Percentiles rank a stretch among this genome's conserved stretches.
These are phyloP conservation scores for Chaetodon trifasciatus DNA, from an alignment of 2,797 vertebrate species.

Conservation along the genomic window DNA sequence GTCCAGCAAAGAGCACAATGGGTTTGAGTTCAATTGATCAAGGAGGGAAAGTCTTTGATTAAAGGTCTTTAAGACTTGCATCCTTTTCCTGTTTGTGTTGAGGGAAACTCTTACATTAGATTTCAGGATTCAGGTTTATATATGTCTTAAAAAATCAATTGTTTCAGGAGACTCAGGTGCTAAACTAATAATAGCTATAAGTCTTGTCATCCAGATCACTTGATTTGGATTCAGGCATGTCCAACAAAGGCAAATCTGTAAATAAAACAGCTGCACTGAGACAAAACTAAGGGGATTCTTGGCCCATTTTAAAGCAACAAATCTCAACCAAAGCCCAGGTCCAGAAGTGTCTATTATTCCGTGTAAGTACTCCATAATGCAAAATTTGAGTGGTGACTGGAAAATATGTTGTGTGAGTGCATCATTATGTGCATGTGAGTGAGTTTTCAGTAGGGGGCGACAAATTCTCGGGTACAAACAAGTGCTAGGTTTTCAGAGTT, in stretches of 20 bases:
- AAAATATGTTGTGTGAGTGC: constrained; percentile 13
- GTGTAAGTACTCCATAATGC: constrained; percentile 17
- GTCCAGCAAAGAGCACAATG: constrained; percentile 14
- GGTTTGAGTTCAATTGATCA: not conserved
- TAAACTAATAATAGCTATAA: not conserved
- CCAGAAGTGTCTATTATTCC: constrained; percentile 7
- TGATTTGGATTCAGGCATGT: not conserved
- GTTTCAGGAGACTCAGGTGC: not conserved
- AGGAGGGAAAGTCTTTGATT: not conserved
- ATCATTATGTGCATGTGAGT: not conserved
- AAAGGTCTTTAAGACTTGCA: not conserved
- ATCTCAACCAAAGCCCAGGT: not conserved
- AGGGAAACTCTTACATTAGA: not conserved
- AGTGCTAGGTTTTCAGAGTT: not conserved
- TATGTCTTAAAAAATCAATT: not conserved
- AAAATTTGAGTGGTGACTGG: not conserved
- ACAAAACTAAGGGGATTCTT: constrained; percentile 16
- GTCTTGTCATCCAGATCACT: not conserved
- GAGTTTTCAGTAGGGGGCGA: constrained; percentile 48
- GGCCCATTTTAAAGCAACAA: not conserved
- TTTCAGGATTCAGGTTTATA: not conserved
- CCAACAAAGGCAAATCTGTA: constrained; percentile 5
- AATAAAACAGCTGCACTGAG: constrained; percentile 1
- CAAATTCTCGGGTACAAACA: constrained; percentile 4
- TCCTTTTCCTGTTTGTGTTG: constrained; percentile 4